These are phyloP conservation scores for Vireo griseus DNA, from an alignment of 2,797 vertebrate species.

Conservation along the genomic window DNA sequence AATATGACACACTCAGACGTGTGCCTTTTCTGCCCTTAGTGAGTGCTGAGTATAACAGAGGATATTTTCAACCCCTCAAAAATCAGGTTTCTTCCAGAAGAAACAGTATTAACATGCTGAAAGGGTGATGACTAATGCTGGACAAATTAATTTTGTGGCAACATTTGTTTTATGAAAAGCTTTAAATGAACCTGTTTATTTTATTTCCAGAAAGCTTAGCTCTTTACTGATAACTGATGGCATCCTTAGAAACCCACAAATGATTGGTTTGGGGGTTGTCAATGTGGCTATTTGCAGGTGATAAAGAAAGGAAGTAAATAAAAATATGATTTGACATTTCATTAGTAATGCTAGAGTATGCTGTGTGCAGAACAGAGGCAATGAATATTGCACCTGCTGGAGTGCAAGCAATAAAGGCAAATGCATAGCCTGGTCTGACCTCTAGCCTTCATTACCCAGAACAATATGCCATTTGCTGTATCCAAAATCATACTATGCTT, in stretches of 20 bases:
- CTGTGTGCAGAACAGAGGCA: slow-evolving; percentile 14
- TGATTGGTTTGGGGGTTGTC: slow-evolving; percentile 15
- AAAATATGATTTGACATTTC: slow-evolving; percentile 55
- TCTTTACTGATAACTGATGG: slow-evolving; percentile 9
- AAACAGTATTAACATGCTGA: background rate
- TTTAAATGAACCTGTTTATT: background rate
- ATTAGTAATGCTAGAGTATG: slow-evolving; percentile 41
- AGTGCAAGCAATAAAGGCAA: slow-evolving; percentile 49
- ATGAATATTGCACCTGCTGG: slow-evolving; percentile 55
- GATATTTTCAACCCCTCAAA: background rate
- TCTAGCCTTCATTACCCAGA: slow-evolving; percentile 51
- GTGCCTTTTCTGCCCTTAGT: background rate
- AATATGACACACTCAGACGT: background rate
- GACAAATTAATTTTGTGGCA: slow-evolving; percentile 56
- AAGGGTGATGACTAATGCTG: slow-evolving; percentile 41
- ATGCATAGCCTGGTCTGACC: slow-evolving; percentile 36
- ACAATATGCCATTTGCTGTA: slow-evolving; percentile 34
- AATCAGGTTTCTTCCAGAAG: background rate
- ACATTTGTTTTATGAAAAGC: slow-evolving; percentile 42
- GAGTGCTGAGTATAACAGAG: background rate
- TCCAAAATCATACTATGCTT: slow-evolving; percentile 15
- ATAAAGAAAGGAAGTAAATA: slow-evolving; percentile 45
- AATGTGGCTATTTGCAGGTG: slow-evolving; percentile 14
- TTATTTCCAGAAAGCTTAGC: background rate
- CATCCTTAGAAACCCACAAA: slow-evolving; percentile 11